Evolutionary conservation across 2,888 invertebrate species (phyloP).

Genomic region (Diarsia brunnea): DNA sequence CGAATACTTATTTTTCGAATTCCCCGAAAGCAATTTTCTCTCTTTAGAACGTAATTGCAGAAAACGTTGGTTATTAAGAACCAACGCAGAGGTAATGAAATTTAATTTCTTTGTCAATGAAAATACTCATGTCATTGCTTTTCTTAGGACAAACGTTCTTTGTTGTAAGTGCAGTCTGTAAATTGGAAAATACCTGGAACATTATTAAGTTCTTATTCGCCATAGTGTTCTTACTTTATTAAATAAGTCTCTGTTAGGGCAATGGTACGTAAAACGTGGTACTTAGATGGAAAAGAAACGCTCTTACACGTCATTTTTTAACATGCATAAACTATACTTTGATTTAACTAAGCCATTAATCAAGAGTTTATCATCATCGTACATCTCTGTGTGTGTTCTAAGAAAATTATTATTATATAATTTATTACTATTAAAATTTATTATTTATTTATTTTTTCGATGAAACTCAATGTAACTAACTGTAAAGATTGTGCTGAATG

Average conservation of each 20-base stretch:
- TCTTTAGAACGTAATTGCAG: background rate
- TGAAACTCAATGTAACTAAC: no score
- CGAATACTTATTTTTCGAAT: no score
- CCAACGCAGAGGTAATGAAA: background rate
- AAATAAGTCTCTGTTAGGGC: background rate
- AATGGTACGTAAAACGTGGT: background rate
- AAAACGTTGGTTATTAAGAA: slow-evolving; percentile 1
- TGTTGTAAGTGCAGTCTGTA: slow-evolving; percentile 9
- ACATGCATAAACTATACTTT: background rate
- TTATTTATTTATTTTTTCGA: no score
- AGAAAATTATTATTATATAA: no score
- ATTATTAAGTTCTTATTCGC: slow-evolving; percentile 10
- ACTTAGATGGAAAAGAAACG: background rate
- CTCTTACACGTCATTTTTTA: background rate
- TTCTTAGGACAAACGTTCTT: background rate
- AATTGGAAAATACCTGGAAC: background rate
- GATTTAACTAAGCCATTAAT: no score
- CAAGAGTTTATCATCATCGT: no score
- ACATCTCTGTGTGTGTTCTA: no score
- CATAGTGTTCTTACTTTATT: background rate
- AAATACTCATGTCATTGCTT: slow-evolving; percentile 10
- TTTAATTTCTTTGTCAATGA: slow-evolving; percentile 15
- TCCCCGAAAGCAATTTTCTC: no score
- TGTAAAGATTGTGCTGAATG: no score
- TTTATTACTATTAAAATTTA: no score